Base-by-base conservation (phyloP, 1,140 invertebrate genomes). In the Lepidurus arcticus region DNA sequence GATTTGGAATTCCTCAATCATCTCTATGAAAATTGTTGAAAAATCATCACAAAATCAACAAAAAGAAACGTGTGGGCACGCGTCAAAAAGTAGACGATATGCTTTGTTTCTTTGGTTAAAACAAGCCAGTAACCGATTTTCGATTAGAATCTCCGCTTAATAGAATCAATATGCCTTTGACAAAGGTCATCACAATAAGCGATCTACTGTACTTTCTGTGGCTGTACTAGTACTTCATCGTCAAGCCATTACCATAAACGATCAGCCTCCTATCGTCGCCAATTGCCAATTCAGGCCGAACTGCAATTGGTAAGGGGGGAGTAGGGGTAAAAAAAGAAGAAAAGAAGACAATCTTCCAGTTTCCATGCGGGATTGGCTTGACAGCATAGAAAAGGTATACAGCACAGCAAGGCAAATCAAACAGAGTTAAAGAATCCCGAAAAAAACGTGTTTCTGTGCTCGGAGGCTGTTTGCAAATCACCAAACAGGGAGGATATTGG, bases 391-490 rank as follows among this genome's bases (percentile, higher is more conserved):
- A 65, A 65, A 9, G 16, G 53, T 65, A 65, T 65, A 65, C 7
- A 13, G 53, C 53, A 65, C 13, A 65, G 21, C 16, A 65, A 65
- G 53, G 53, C 8, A 65, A 65, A 65, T 65, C 53, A 65, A 65
- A 65, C 53, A 65, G 53, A 4, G 53, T n/a, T 4, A 4, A 65
- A 65, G 9, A 13, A 65, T 9, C 53, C 16, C 0, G 21, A 65
- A 65, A 65, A 65, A 21, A 65, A 10, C 53, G 53, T n/a, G n/a
- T 65, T 65, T 65, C 16, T 13, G n/a, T 21, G 53, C 53, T 65
- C 34, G 53, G 53, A n/a, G 53, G 53, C 53, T 65, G 53, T 65
- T 65, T 65, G 53, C 53, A 65, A 65, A 65, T 65, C 53, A 65
- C 53, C 53, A 1, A 65, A 65, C 53, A 65, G 16, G 53, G 53